Base-by-base conservation (phyloP, 2,797 vertebrate species). In the Darevskia mixta region DNA sequence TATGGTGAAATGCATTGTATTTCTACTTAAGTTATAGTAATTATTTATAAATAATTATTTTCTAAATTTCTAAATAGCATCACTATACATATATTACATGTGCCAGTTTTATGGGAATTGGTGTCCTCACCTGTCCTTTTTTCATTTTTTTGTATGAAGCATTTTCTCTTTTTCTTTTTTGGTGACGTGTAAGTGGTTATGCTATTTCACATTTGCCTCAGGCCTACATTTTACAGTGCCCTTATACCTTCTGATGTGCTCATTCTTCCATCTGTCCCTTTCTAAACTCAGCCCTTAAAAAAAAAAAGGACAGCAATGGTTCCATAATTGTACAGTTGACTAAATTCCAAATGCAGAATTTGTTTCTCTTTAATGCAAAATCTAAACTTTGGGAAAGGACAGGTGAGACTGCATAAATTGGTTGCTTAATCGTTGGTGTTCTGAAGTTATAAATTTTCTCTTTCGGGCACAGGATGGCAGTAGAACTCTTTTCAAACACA, bases 381-480 rank as follows among this genome's bases (percentile, higher is more conserved):
- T 32, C 27, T 9, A 64, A 55, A 55, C 32, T 73, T 32, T 23
- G 45, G 35, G 15, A 29, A 38, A 17, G 38, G 8, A 3, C 5
- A 6, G 35, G 20, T 41, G 27, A 0, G n/a, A 10, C 4, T 29
- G 25, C 18, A 64, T 23, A 66, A 8, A 69, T 5, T 78, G 41
- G 43, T 35, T 64, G 25, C n/a, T 75, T 71, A 61, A 72, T 84
- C 72, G 8, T 3, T 66, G 18, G 2, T 66, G 17, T 67, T 49
- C 2, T 80, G 67, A 38, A 49, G 8, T 41, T 4, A n/a, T 66
- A 66, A 4, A 32, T 61, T 79, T 83, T 64, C 41, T 78, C 15
- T 82, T 61, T 82, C 1, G 43, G n/a, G 41, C 86, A 90, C 72
- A 79, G 32, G 89, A 82, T 90, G 86, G 86, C 86, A 88, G 79